Percentiles rank a stretch among this genome's conserved stretches.
phyloP scores from a whole-genome alignment of 2,888 invertebrate genomes.

The Zelleria hepariella region DNA sequence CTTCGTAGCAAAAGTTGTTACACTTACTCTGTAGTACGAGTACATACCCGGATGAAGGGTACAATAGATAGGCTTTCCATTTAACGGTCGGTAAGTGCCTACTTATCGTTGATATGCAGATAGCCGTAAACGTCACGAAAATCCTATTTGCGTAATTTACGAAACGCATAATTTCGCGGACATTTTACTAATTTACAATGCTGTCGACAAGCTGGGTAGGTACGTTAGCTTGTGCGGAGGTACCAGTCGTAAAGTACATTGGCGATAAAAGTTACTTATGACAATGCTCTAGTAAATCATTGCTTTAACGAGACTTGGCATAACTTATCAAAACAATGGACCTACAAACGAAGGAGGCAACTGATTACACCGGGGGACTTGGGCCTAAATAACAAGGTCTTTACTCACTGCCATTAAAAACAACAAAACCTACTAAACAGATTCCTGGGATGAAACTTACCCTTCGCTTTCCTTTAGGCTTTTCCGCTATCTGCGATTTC shows the following conservation, averaged over 20 bases:
- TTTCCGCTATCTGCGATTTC: conserved; percentile 40
- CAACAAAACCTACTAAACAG: too few relatives aligned
- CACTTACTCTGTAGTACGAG: too few relatives aligned
- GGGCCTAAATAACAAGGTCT: background rate
- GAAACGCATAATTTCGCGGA: background rate
- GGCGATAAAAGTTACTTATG: background rate
- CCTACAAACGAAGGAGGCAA: background rate
- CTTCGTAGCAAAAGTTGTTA: too few relatives aligned
- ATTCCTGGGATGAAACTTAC: too few relatives aligned
- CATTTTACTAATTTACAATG: background rate
- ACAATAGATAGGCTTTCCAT: too few relatives aligned
- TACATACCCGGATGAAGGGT: too few relatives aligned
- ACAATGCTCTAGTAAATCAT: background rate
- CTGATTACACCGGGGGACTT: background rate
- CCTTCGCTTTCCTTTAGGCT: conserved; percentile 47
- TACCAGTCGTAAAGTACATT: background rate
- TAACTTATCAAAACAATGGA: background rate
- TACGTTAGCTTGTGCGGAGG: background rate
- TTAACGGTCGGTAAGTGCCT: too few relatives aligned
- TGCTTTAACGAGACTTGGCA: background rate
- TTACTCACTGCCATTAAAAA: background rate
- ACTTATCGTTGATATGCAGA: too few relatives aligned
- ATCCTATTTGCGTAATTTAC: background rate
- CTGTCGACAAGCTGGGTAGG: background rate
- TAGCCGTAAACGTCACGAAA: background rate